Percentiles rank a stretch among this genome's conserved stretches.
Conservation (phyloP, 1,140 invertebrate species). For the Drosophila hydei region DNA sequence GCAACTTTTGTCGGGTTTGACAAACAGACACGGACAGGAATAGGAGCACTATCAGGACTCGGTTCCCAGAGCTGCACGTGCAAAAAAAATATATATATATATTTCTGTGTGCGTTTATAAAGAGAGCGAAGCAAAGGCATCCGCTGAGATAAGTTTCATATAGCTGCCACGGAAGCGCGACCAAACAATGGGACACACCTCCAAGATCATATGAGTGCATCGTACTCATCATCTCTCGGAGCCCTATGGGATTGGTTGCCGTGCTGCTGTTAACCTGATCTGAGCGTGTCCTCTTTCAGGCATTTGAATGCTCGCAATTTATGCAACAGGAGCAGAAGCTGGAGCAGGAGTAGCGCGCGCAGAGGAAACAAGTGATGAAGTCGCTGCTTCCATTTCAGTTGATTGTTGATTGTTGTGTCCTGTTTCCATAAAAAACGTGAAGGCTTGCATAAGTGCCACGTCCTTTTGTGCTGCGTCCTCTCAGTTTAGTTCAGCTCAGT, state of each 20-base stretch:
- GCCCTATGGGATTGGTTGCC: slow-evolving; percentile 22
- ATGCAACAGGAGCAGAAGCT: slow-evolving; percentile 67
- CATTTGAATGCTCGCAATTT: slow-evolving; percentile 55
- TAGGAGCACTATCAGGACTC: slow-evolving; percentile 8
- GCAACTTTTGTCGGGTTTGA: slow-evolving; percentile 69
- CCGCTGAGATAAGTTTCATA: slow-evolving; percentile 72
- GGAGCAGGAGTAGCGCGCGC: slow-evolving; percentile 23
- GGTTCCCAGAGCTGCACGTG: slow-evolving; percentile 78
- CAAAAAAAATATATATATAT: slow-evolving; percentile 47
- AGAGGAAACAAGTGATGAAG: slow-evolving; percentile 83
- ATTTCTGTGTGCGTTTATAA: not conserved
- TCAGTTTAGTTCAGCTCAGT: slow-evolving; percentile 5
- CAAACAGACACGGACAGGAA: slow-evolving; percentile 18
- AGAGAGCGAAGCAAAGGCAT: slow-evolving; percentile 26
- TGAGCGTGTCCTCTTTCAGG: slow-evolving; percentile 64
- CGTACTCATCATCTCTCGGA: slow-evolving; percentile 22
- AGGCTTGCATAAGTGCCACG: slow-evolving; percentile 67
- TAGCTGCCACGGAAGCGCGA: slow-evolving; percentile 68
- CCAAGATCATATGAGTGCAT: slow-evolving; percentile 50
- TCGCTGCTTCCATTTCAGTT: slow-evolving; percentile 80
- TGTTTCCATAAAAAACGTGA: slow-evolving; percentile 30
- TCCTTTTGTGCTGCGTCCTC: slow-evolving; percentile 37
- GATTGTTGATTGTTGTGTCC: slow-evolving; percentile 78
- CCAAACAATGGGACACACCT: slow-evolving; percentile 77
- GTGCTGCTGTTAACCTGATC: slow-evolving; percentile 65